These are phyloP conservation scores for Euproctis similis DNA, from an alignment of 2,888 invertebrate genomes.

Conservation along the genomic window DNA sequence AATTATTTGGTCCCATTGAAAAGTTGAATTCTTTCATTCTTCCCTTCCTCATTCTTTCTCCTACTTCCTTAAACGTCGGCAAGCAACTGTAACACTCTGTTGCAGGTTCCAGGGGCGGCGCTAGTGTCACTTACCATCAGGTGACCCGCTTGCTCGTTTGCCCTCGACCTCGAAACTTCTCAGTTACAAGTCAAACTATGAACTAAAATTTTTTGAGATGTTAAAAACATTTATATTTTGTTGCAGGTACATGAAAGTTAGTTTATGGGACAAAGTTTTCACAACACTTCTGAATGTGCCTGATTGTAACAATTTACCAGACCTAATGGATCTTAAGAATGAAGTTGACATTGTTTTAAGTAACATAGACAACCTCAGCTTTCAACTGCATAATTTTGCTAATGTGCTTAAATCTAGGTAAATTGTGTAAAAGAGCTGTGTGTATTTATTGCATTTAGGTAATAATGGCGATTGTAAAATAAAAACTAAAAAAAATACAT, in stretches of 20 bases:
- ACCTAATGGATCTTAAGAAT: slow-evolving; percentile 77
- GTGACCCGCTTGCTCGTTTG: no score
- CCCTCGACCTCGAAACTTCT: no score
- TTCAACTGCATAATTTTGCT: slow-evolving; percentile 64
- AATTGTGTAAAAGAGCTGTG: slow-evolving; percentile 49
- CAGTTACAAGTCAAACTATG: no score
- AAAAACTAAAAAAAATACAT: slow-evolving; percentile 56
- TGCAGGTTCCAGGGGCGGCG: no score
- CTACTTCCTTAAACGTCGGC: no score
- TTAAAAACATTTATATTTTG: slow-evolving; percentile 1
- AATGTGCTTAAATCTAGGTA: slow-evolving; percentile 75
- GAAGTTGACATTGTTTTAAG: slow-evolving; percentile 59
- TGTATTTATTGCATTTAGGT: slow-evolving; percentile 75
- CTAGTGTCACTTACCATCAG: no score
- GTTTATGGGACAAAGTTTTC: slow-evolving; percentile 88
- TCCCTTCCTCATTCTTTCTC: no score
- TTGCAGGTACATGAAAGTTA: slow-evolving; percentile 80
- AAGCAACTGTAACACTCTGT: no score
- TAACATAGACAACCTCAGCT: slow-evolving; percentile 51
- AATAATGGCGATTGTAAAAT: slow-evolving; percentile 59
- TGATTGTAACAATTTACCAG: slow-evolving; percentile 84
- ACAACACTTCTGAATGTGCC: slow-evolving; percentile 87
- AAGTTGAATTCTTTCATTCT: no score
- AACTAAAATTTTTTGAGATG: no score
- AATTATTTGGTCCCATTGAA: no score